phyloP scores from a whole-genome alignment of 2,113 vertebrate species.

The Euleptes europaea region DNA sequence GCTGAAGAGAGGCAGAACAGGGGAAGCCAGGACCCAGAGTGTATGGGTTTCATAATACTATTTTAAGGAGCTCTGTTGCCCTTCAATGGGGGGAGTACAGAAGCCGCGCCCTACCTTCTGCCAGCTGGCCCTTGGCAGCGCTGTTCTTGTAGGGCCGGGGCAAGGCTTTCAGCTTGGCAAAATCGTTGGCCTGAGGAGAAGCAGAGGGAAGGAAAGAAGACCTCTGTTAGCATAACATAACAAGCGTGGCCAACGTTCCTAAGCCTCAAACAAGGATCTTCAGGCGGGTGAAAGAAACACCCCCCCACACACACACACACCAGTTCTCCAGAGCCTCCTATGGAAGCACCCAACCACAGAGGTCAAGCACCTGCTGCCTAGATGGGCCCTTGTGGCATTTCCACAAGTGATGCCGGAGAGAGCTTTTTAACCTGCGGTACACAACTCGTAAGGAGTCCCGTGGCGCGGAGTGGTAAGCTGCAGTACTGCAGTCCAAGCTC shows the following conservation, averaged over 20 bases:
- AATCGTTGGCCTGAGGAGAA: slow-evolving; percentile 35
- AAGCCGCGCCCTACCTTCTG: slow-evolving; percentile 29
- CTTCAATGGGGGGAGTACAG: neutral
- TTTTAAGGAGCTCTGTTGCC: neutral
- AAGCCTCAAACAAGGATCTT: neutral
- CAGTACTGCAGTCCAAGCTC: too few relatives aligned
- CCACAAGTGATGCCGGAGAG: neutral
- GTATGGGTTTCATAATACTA: neutral
- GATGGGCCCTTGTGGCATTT: neutral
- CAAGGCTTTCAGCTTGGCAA: slow-evolving; percentile 30
- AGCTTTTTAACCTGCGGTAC: neutral
- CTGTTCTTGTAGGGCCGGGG: slow-evolving; percentile 37
- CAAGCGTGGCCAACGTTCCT: neutral
- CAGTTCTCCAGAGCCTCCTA: too few relatives aligned
- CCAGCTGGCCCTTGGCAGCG: slow-evolving; percentile 28
- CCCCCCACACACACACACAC: too few relatives aligned
- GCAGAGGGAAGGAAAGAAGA: neutral
- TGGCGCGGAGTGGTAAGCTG: too few relatives aligned
- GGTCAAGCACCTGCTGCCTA: neutral
- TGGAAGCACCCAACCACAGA: neutral
- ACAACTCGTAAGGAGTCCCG: too few relatives aligned
- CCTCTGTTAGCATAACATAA: neutral
- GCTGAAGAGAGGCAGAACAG: neutral
- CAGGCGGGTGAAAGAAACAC: neutral
- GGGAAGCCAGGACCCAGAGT: neutral